A percentile compares a stretch with the other conserved stretches of the same genome.
Evolutionary conservation across 1,140 invertebrate genomes (phyloP).

Genomic region (Dinoponera quadriceps): DNA sequence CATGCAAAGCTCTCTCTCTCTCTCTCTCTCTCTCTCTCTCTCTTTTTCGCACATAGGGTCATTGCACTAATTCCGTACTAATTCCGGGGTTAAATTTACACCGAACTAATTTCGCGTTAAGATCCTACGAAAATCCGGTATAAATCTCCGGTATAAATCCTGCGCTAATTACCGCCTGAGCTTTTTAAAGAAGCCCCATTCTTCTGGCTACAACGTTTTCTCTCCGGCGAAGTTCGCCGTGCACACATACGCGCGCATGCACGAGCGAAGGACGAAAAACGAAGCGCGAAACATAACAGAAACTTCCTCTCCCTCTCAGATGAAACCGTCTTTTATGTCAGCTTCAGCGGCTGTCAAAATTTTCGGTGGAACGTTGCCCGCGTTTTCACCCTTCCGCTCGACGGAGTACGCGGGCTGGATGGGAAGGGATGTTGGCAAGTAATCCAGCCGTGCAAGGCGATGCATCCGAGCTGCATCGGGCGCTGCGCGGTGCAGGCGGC

Average conservation of each 20-base stretch:
- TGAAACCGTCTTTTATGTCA: background rate
- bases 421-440: slow-evolving; percentile 46
- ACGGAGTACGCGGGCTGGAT: background rate
- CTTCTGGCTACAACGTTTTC: too few species aligned
- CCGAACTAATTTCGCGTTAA: background rate
- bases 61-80: background rate
- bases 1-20: background rate
- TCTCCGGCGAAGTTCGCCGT: too few species aligned
- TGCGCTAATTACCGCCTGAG: background rate
- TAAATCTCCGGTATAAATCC: background rate
- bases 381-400: slow-evolving; percentile 24
- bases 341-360: background rate
- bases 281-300: background rate
- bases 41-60: background rate
- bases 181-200: background rate
- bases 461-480: slow-evolving; percentile 46
- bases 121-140: background rate
- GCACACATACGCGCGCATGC: too few species aligned
- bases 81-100: background rate
- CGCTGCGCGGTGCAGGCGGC: slow-evolving; percentile 14
- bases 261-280: background rate
- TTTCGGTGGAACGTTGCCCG: slow-evolving; percentile 12
- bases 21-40: background rate
- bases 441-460: slow-evolving; percentile 38
- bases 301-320: background rate